Evolutionary conservation across 2,113 vertebrate genomes (phyloP), one percentile per base, ranked within the genome.

Genomic region (Cochlearius cochlearius): DNA sequence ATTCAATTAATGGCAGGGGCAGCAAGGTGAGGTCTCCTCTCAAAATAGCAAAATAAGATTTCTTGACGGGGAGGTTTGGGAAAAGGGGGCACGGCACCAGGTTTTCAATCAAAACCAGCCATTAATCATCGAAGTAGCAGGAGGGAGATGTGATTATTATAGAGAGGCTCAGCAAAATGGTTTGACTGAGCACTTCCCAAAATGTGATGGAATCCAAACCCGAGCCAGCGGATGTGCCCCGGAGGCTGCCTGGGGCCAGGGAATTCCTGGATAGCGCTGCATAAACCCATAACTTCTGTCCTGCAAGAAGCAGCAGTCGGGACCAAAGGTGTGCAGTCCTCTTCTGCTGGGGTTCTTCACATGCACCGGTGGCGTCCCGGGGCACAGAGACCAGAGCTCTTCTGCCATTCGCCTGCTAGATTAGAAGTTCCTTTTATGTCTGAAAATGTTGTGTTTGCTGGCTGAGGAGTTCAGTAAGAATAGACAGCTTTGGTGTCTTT

Each of bases 1-100:
- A 97, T 89, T 97, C 94, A 92, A 85, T 97, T 96, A 95, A 96
- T 88, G 74, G 76, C 85, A 39, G 71, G 52, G 97, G 92, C 89
- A 60, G 88, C 8, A 43, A 86, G 95, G 95, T 68, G 91, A 97
- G 85, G 95, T 68, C 92, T 91, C 60, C 69, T 82, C 69, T 91
- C 88, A 71, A 91, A 95, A 95, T 38, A 80, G 73, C 96, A 89
- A 90, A 93, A 82, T 85, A 86, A 84, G 53, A 79, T 60, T 94
- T 93, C 92, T 87, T 83, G 86, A 88, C 49, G 30, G 68, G 55
- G 73, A 83, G 88, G 23, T 34, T 94, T 55, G 88, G 67, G 71
- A 77, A 67, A 74, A 75, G 0, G 5, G 67, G 87, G 68, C 92
- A 71, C 5, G 0, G 55, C 82, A 68, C 58, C 66, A 62, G 86